These are phyloP conservation scores for Paratilapia polleni DNA, from an alignment of 2,113 vertebrate species.

Conservation along the genomic window DNA sequence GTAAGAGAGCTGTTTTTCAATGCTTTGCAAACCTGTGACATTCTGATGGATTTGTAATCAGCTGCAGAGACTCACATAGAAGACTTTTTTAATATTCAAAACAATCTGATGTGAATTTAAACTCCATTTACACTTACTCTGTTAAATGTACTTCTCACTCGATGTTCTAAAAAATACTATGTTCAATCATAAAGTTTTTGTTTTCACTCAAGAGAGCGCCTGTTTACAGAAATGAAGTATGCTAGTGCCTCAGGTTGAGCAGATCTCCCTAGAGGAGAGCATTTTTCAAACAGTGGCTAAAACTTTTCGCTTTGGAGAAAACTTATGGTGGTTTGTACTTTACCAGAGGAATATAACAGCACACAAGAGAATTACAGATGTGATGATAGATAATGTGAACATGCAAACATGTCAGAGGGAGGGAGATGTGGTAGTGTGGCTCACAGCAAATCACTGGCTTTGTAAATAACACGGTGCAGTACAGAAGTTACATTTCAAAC, in stretches of 20 bases:
- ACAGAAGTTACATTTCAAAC: constrained; percentile 31
- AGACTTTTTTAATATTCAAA: neutral
- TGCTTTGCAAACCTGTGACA: constrained; percentile 10
- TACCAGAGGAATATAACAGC: constrained; percentile 9
- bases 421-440: neutral
- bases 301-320: constrained; percentile 35
- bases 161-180: constrained; percentile 37
- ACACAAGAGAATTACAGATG: constrained; percentile 7
- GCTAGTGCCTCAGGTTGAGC: constrained; percentile 47
- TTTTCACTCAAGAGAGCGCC: constrained; percentile 39
- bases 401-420: constrained; percentile 9
- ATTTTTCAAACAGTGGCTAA: constrained; percentile 35
- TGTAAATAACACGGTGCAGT: constrained; percentile 18
- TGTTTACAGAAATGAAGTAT: constrained; percentile 54
- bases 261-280: constrained; percentile 27
- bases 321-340: constrained; percentile 33
- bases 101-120: constrained; percentile 3
- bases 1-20: constrained; percentile 75
- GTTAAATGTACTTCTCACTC: constrained; percentile 17
- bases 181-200: constrained; percentile 31
- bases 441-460: constrained; percentile 27
- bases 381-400: constrained; percentile 22
- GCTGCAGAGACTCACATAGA: neutral
- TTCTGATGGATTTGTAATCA: constrained; percentile 7
- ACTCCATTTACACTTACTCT: constrained; percentile 23